Conservation (phyloP, 1,140 invertebrate species). For the Harpegnathos saltator region DNA sequence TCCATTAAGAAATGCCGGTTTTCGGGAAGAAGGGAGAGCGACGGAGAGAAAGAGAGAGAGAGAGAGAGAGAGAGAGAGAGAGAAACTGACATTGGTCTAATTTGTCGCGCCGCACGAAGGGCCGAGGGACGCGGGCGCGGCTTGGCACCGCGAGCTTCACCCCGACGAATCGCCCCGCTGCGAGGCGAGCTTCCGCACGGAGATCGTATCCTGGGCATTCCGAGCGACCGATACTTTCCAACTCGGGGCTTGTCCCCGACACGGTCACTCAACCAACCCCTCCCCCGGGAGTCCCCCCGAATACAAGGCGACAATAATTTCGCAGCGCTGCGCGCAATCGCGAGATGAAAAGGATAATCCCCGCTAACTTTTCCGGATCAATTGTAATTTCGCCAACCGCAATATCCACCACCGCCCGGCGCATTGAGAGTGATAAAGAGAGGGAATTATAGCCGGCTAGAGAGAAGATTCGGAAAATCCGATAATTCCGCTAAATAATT, state of each 20-base stretch:
- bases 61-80: too few relatives aligned
- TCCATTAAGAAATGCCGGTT: conserved; percentile 72
- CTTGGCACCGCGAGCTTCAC: conserved; percentile 70
- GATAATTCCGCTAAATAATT: conserved; percentile 7
- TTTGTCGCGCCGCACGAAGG: conserved; percentile 59
- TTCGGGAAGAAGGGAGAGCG: conserved; percentile 33
- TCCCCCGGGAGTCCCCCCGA: neutral
- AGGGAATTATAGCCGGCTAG: neutral
- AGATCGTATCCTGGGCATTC: conserved; percentile 65
- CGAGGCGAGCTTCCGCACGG: conserved; percentile 58
- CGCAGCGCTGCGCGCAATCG: neutral
- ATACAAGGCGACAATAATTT: neutral
- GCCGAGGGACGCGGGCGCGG: conserved; percentile 36
- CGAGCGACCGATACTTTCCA: conserved; percentile 29
- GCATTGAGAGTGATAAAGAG: neutral
- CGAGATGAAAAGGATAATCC: neutral
- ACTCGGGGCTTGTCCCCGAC: neutral
- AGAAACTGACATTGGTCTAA: conserved; percentile 67
- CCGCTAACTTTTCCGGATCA: neutral
- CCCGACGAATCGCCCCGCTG: conserved; percentile 62
- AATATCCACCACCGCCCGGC: neutral
- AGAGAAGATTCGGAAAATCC: neutral
- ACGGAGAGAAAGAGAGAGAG: conserved; percentile 29
- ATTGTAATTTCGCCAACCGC: neutral
- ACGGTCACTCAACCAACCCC: neutral